phyloP scores from a whole-genome alignment of 92 coral and sea anemone genomes.

The Muricea muricata region DNA sequence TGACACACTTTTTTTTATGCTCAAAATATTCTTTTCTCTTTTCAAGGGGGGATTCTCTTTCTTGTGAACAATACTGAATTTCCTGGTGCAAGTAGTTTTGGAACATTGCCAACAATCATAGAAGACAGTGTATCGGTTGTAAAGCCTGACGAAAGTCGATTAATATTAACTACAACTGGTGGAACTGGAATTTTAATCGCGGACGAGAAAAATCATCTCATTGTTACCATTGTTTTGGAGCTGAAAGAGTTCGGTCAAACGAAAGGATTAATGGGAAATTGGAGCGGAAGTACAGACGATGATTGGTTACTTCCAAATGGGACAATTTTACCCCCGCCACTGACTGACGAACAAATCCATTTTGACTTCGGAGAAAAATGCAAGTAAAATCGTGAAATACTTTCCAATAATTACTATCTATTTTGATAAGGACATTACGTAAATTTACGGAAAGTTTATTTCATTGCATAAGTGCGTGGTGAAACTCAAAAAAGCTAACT shows the following conservation, averaged over 20 bases:
- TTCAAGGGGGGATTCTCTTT: slow-evolving; percentile 15
- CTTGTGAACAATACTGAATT: slow-evolving; percentile 13
- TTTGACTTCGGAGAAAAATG: slow-evolving; percentile 79
- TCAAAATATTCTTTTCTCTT: too few relatives aligned
- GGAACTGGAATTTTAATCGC: slow-evolving; percentile 20
- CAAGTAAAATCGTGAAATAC: too few relatives aligned
- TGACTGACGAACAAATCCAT: slow-evolving; percentile 72
- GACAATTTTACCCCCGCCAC: slow-evolving; percentile 60
- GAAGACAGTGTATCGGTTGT: background rate
- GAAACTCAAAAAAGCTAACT: too few relatives aligned
- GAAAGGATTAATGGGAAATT: slow-evolving; percentile 78
- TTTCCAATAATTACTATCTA: background rate
- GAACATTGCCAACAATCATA: background rate
- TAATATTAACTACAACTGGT: background rate
- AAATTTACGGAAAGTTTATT: too few relatives aligned
- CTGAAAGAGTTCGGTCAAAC: slow-evolving; percentile 44
- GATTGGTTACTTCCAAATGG: slow-evolving; percentile 76
- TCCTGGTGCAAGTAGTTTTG: slow-evolving; percentile 8
- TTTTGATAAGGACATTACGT: too few relatives aligned
- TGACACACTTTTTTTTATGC: too few relatives aligned
- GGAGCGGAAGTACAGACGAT: slow-evolving; percentile 75
- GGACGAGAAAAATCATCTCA: slow-evolving; percentile 4
- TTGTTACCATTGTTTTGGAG: slow-evolving; percentile 24
- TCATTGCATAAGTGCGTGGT: too few relatives aligned
- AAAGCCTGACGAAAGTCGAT: background rate